Base-by-base conservation (phyloP, 2,888 invertebrate species). In the Halocaridina rubra region DNA sequence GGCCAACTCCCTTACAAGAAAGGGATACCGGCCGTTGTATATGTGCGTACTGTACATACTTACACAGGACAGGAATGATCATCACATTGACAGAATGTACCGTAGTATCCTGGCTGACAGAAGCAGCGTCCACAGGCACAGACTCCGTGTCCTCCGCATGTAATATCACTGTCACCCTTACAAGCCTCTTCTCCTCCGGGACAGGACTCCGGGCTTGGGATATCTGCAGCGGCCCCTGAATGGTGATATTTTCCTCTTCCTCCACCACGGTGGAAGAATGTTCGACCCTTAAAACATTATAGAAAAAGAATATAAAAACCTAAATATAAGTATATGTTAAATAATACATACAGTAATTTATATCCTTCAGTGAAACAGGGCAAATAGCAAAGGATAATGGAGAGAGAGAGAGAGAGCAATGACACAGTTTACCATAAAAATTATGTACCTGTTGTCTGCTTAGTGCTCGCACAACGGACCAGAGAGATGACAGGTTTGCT, bases 401-500 rank as follows among this genome's bases (percentile, higher is more conserved):
- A n/a, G n/a, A n/a, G n/a, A n/a, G n/a, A n/a, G n/a, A n/a, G n/a
- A n/a, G n/a, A n/a, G n/a, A n/a, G n/a, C n/a, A n/a, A n/a, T n/a
- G n/a, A n/a, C n/a, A n/a, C n/a, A n/a, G n/a, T n/a, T n/a, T n/a
- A n/a, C n/a, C n/a, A n/a, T n/a, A n/a, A n/a, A n/a, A n/a, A n/a
- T n/a, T n/a, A n/a, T n/a, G n/a, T n/a, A 57, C 72, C 61, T 84
- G 84, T 19, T 79, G 72, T 7, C 53, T 57, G 8, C 76, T 39
- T 10, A 81, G 67, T 13, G 59, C 71, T 29, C 80, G 57, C 30
- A 85, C 80, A 59, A 67, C 71, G 5, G 39, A 46, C 85, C 85
- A 85, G 2, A 85, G 80, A 1, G 85, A 80, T 2, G 85, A 81
- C 27, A 85, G 71, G 78, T 85, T 85, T 19, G 85, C 81, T 19